phyloP scores from a whole-genome alignment of 2,888 invertebrate genomes.

The Trachelus troglodyta region DNA sequence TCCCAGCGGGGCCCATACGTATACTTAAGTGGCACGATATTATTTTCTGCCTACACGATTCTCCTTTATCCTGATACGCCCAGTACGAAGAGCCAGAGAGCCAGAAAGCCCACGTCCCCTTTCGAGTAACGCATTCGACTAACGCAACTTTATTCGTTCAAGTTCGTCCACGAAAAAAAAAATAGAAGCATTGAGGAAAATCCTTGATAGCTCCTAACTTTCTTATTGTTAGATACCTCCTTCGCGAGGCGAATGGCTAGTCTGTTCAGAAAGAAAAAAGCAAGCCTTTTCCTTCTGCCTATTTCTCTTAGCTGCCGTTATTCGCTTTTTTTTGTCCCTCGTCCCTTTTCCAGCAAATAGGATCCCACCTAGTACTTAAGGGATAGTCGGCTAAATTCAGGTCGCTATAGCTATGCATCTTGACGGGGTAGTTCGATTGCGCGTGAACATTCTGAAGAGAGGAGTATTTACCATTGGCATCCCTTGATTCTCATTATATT shows the following conservation, averaged over 20 bases:
- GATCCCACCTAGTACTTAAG: neutral
- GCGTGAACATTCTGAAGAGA: neutral
- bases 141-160: slow-evolving; percentile 1
- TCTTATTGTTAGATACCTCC: neutral
- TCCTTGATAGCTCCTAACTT: neutral
- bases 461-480: neutral
- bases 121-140: neutral
- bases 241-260: neutral
- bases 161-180: neutral
- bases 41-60: slow-evolving; percentile 32
- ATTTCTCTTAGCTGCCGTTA: neutral
- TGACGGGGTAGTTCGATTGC: neutral
- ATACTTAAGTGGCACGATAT: slow-evolving; percentile 44
- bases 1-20: slow-evolving; percentile 40
- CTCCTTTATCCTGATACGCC: slow-evolving; percentile 29
- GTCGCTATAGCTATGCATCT: neutral
- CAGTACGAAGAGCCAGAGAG: neutral
- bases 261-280: neutral
- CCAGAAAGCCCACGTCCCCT: neutral
- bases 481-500: neutral
- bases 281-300: neutral
- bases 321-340: neutral
- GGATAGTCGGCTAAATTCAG: neutral
- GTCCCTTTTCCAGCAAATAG: neutral
- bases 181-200: neutral